These are phyloP conservation scores for Clinocottus analis DNA, from an alignment of 2,113 vertebrate genomes.

Conservation along the genomic window DNA sequence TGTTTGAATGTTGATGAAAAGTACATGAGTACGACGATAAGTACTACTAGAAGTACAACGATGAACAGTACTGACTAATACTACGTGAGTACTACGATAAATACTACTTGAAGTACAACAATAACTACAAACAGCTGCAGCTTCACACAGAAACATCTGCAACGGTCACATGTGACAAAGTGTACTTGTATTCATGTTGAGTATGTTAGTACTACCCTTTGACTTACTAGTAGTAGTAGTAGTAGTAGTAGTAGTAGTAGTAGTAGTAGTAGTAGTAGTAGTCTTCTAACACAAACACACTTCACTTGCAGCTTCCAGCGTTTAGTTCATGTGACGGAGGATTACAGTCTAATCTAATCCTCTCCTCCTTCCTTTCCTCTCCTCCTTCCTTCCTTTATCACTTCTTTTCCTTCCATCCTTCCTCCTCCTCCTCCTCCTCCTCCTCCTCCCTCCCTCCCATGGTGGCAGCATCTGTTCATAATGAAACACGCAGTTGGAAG, in stretches of 20 bases:
- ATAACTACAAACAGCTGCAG: no score
- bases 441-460: conserved; percentile 41
- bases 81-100: no score
- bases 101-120: no score
- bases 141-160: no score
- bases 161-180: no score
- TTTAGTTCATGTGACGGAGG: background rate
- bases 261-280: background rate
- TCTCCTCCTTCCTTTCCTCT: background rate
- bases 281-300: background rate
- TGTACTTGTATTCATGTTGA: no score
- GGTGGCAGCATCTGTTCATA: conserved; percentile 75
- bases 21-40: no score
- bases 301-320: background rate
- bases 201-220: no score
- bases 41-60: no score
- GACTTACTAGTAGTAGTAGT: no score
- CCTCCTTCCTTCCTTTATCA: background rate
- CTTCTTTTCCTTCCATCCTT: background rate
- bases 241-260: background rate
- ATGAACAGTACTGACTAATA: no score
- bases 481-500: conserved; percentile 75
- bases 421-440: background rate
- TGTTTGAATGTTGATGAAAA: no score
- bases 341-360: conserved; percentile 53